Percentiles rank a stretch among this genome's conserved stretches.
Evolutionary conservation across 2,797 vertebrate genomes (phyloP).

Genomic region (Euthynnus affinis): DNA sequence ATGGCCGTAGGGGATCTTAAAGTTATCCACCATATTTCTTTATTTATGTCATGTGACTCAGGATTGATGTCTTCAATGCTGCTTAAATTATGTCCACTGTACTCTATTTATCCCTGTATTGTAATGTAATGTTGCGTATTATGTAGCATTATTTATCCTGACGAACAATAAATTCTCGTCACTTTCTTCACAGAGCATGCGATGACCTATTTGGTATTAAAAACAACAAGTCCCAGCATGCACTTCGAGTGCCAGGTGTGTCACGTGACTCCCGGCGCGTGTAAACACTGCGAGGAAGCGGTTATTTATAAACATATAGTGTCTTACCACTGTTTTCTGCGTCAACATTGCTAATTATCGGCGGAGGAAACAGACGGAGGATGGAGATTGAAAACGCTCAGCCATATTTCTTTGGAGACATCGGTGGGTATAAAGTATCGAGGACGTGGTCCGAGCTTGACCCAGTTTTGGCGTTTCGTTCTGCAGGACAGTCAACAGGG

Average conservation of each 20-base stretch:
- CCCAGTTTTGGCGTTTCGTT: background rate
- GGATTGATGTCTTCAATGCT: background rate
- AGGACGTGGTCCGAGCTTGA: background rate
- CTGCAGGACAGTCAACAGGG: background rate
- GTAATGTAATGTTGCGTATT: background rate
- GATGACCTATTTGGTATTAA: background rate
- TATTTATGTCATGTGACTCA: background rate
- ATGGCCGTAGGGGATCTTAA: no score
- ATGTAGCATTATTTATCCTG: background rate
- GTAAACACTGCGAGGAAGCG: conserved; percentile 43
- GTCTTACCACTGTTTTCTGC: rapidly evolving
- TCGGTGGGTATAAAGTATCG: conserved; percentile 72
- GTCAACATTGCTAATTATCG: rapidly evolving
- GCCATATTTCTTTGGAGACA: conserved; percentile 84
- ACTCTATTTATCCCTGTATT: background rate
- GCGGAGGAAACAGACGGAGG: background rate
- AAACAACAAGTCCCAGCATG: conserved; percentile 74
- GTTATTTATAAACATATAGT: conserved; percentile 61
- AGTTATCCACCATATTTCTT: background rate
- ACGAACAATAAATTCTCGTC: background rate
- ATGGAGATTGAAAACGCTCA: conserved; percentile 72
- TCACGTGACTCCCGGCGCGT: conserved; percentile 60
- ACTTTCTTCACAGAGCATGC: no score
- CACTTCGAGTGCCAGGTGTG: rapidly evolving
- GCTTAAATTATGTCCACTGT: background rate